phyloP scores from a whole-genome alignment of 2,797 vertebrate genomes.

The Myripristis jacobus region DNA sequence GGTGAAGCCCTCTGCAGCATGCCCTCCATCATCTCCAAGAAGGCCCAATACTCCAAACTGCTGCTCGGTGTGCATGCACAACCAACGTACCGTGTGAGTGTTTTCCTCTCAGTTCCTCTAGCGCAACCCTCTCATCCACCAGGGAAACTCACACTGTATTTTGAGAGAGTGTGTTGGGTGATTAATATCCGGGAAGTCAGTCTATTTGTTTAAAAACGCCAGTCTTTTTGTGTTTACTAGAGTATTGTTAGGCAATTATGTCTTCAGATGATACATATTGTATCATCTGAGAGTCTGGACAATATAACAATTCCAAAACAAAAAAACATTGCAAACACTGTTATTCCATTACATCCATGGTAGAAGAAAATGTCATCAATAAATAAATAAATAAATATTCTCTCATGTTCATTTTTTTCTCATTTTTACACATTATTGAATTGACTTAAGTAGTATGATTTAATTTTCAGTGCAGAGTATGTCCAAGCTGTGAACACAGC shows the following conservation, averaged over 20 bases:
- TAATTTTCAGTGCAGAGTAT: constrained; percentile 46
- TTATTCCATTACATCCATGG: neutral
- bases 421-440: neutral
- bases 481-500: constrained; percentile 25
- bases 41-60: too few species aligned
- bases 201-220: neutral
- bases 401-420: too few species aligned
- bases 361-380: neutral
- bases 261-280: neutral
- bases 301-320: neutral
- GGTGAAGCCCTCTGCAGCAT: too few species aligned
- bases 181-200: neutral
- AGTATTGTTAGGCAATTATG: neutral
- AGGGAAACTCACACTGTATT: too few species aligned
- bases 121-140: too few species aligned
- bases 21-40: too few species aligned
- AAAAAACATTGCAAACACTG: neutral
- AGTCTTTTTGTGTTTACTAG: neutral
- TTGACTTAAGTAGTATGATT: neutral
- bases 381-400: neutral
- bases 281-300: neutral
- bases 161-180: too few species aligned
- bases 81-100: too few species aligned
- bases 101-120: too few species aligned
- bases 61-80: too few species aligned